phyloP scores from a whole-genome alignment of 1,140 invertebrate genomes.

The Venustaconcha ellipsiformis region DNA sequence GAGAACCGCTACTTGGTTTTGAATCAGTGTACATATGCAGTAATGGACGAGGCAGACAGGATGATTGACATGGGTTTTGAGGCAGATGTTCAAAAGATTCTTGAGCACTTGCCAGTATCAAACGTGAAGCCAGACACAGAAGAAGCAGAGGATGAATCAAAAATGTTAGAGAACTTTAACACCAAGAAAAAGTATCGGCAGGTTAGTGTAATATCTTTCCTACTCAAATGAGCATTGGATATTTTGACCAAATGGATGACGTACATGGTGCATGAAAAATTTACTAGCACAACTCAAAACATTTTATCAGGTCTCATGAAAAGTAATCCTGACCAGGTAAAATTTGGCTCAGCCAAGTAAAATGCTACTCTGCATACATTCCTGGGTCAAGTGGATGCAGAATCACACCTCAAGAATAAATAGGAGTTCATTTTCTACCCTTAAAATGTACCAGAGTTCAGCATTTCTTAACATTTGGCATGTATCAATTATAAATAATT shows the following conservation, averaged over 20 bases:
- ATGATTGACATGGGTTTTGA: constrained; percentile 99
- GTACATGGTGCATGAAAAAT: no score
- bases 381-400: no score
- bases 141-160: constrained; percentile 95
- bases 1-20: constrained; percentile 98
- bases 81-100: constrained; percentile 96
- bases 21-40: constrained; percentile 86
- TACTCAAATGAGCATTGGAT: not conserved
- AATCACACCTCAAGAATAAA: no score
- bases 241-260: not conserved
- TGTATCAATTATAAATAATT: no score
- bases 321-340: no score
- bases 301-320: no score
- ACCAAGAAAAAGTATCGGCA: constrained; percentile 96
- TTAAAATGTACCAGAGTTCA: no score
- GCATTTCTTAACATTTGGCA: no score
- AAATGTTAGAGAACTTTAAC: constrained; percentile 91
- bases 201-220: constrained; percentile 61
- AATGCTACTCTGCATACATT: no score
- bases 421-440: no score
- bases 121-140: constrained; percentile 99
- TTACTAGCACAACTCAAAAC: no score
- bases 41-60: constrained; percentile 87
- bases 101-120: constrained; percentile 98
- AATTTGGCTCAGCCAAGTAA: no score